Evolutionary conservation across 2,797 vertebrate genomes (phyloP), one percentile per base, ranked within the genome.

Genomic region (Trachurus trachurus): DNA sequence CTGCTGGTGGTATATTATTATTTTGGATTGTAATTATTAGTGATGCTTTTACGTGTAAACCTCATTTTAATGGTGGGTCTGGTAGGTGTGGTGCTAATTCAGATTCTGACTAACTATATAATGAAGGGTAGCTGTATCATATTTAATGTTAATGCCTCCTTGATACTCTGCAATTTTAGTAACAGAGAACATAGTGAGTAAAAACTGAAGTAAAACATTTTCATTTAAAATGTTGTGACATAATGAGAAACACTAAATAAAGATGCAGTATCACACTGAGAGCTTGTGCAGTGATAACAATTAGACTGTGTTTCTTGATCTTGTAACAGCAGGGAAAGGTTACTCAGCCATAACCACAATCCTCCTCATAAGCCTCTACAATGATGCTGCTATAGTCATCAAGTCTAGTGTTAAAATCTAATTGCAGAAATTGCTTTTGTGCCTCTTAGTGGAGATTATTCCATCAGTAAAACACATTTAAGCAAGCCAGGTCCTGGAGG

Each of bases 301-400:
- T 74, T 13, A 69, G 44, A 16, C 21, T n/a, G 39, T 53, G 47
- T 62, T 45, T 76, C 54, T 71, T 75, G 72, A 66, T 26, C 26
- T 26, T 76, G 64, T 64, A 77, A 86, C 52, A 57, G 76, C 29
- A 59, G 52, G 73, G 74, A 78, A 74, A 40, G 39, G 29, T 84
- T 50, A 61, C 50, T 72, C 29, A 15, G 15, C 31, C 45, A 26
- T 19, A 50, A 58, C 45, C 17, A 54, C 82, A 59, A 82, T 58
- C 70, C 64, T 40, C 49, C 19, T 26, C 17, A 57, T 44, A 79
- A 70, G 52, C 71, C 66, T 63, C 45, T 15, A 10, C 16, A 68
- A 42, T 64, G 58, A 82, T 47, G 64, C 64, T 47, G 64, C 64
- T 26, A 15, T 4, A 65, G 42, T 66, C 66, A 47, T 87, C 21